phyloP scores from a whole-genome alignment of 2,888 invertebrate species.

The Camponotus fellah region DNA sequence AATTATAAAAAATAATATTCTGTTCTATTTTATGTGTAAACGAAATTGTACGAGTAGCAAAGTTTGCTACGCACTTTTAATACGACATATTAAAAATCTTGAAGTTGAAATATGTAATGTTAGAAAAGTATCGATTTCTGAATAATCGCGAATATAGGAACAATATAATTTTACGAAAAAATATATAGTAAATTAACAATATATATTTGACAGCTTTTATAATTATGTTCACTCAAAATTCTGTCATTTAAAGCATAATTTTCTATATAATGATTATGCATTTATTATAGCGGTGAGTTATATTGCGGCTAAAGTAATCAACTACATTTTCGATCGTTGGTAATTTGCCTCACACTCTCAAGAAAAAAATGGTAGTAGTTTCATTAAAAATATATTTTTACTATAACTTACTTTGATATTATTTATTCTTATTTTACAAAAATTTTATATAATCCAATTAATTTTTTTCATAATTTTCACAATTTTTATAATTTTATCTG shows the following conservation, averaged over 20 bases:
- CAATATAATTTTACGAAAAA: not conserved
- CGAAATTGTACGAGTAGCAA: not conserved
- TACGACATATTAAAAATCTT: conserved; percentile 12
- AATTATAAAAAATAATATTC: not conserved
- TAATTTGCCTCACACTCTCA: not conserved
- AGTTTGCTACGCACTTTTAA: not conserved
- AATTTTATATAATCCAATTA: not conserved
- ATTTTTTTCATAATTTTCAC: not conserved
- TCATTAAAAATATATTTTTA: not conserved
- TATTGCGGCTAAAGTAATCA: conserved; percentile 19
- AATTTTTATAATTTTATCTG: not conserved
- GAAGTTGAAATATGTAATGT: conserved; percentile 20
- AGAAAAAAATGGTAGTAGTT: conserved; percentile 7
- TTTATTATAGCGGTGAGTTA: not conserved
- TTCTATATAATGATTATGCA: not conserved
- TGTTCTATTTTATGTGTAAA: not conserved
- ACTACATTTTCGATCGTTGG: not conserved
- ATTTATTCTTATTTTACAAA: not conserved
- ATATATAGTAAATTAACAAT: not conserved
- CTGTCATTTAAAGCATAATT: not conserved
- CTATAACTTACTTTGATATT: not conserved
- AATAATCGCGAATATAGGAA: not conserved
- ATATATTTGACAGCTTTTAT: not conserved
- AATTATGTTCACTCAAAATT: not conserved
- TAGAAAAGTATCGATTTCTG: not conserved